phyloP scores from a whole-genome alignment of 2,113 vertebrate genomes.

The Solea senegalensis region DNA sequence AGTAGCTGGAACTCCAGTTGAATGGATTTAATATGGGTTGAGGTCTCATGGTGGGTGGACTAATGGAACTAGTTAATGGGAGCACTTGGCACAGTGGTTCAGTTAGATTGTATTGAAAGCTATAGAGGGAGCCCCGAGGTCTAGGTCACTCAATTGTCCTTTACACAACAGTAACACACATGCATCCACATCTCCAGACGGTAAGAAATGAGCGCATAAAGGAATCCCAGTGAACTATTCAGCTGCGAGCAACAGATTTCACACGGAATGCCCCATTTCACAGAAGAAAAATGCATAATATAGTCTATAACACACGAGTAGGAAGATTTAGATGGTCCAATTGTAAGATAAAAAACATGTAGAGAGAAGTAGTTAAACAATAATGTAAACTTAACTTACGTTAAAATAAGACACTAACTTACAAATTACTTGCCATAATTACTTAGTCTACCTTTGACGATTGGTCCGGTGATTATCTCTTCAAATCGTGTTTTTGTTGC shows the following conservation, averaged over 20 bases:
- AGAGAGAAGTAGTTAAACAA: not conserved
- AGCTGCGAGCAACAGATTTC: slow-evolving; percentile 31
- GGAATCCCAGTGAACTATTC: slow-evolving; percentile 44
- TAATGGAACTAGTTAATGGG: slow-evolving; percentile 57
- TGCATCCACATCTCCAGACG: slow-evolving; percentile 21
- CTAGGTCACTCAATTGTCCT: slow-evolving; percentile 70
- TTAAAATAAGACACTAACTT: too few species aligned
- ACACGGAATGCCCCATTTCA: slow-evolving; percentile 25
- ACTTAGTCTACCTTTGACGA: too few species aligned
- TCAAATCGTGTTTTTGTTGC: too few species aligned
- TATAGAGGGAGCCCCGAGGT: slow-evolving; percentile 56
- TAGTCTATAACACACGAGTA: not conserved
- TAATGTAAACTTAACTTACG: not conserved
- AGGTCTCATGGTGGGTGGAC: slow-evolving; percentile 25
- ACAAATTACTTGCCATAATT: too few species aligned
- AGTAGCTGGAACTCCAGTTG: slow-evolving; percentile 9
- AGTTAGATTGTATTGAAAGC: slow-evolving; percentile 39
- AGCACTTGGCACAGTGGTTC: slow-evolving; percentile 44
- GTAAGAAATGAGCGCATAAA: slow-evolving; percentile 44
- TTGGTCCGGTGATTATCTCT: too few species aligned
- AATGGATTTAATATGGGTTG: slow-evolving; percentile 41
- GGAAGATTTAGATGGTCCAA: slow-evolving; percentile 3
- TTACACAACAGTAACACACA: slow-evolving; percentile 17
- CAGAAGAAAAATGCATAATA: too few species aligned
- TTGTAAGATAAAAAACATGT: slow-evolving; percentile 3